Evolutionary conservation across 1,140 invertebrate species (phyloP), one percentile per base, ranked within the genome.

Genomic region (Samia ricini): DNA sequence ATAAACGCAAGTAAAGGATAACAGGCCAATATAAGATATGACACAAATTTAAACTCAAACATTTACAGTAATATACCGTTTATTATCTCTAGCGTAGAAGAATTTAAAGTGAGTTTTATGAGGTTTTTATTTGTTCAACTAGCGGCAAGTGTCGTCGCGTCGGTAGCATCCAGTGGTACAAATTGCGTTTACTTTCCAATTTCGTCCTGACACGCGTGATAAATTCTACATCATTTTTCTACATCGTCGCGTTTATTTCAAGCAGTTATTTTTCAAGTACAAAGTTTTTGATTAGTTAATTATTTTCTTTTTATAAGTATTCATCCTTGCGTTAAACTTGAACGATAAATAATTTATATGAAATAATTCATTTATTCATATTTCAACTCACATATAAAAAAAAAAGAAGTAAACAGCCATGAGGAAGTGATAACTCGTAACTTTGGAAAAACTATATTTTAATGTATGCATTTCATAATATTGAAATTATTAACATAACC

Each of bases 121-220:
- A 29, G 26, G 29, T 56, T 18, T 56, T 29, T 56, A 56, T 56
- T 26, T 6, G 24, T 56, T 8, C 26, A 56, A 56, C 8, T 51
- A 18, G 15, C 23, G 24, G 24, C n/a, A 19, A 29, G 55, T 54
- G 20, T 20, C 50, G 50, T 20, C 50, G 50, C 15, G 22, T n/a
- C 55, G 50, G 50, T 20, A 20, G 8, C n/a, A 24, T n/a, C 10
- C 5, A 10, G 54, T 24, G 23, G 22, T 56, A 24, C n/a, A 56
- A 56, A 56, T 56, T 56, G 55, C 4, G 55, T 56, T 56, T 56
- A 18, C 55, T 23, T 56, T 29, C 15, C 55, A 56, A 56, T 33
- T 56, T 56, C 24, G 23, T 24, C 8, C 22, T 12, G 52, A 20
- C 50, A 8, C 15, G 52, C 22, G 52, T 54, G 19, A 22, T 10